phyloP scores from a whole-genome alignment of 2,113 vertebrate genomes.

The Callospermophilus lateralis region DNA sequence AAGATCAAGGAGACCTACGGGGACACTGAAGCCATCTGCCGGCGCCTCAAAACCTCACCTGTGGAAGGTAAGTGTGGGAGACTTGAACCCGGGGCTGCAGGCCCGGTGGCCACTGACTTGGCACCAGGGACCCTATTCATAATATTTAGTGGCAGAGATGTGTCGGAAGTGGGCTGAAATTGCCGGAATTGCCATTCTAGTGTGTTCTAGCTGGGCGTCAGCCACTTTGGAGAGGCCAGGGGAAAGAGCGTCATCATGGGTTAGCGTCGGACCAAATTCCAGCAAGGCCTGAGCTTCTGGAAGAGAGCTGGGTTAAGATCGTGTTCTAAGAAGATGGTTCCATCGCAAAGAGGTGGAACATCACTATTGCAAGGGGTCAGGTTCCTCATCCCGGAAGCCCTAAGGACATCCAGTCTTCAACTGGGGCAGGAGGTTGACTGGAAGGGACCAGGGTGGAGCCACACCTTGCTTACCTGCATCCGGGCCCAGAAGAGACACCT shows the following conservation, averaged over 20 bases:
- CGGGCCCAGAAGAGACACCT: not conserved
- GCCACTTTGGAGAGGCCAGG: too few species aligned
- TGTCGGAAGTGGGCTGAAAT: not conserved
- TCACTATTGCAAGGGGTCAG: accelerated
- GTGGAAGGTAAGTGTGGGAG: constrained; percentile 92
- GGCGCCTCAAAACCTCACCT: constrained; percentile 96
- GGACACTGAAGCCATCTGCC: constrained; percentile 96
- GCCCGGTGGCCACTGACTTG: too few species aligned
- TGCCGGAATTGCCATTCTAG: not conserved
- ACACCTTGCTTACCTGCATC: not conserved
- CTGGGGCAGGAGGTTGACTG: not conserved
- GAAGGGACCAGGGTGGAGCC: not conserved
- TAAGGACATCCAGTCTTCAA: not conserved
- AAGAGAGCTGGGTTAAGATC: not conserved
- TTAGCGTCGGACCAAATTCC: not conserved
- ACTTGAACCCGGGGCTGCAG: not conserved
- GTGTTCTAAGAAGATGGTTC: not conserved
- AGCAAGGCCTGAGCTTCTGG: not conserved
- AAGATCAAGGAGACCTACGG: constrained; percentile 98
- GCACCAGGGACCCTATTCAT: not conserved
- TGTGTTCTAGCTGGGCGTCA: not conserved
- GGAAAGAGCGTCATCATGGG: not conserved
- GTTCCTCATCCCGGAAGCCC: not conserved
- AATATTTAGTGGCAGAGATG: not conserved
- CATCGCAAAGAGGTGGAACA: too few species aligned